These are phyloP conservation scores for Danionella dracula DNA, from an alignment of 2,797 vertebrate genomes.

Conservation along the genomic window DNA sequence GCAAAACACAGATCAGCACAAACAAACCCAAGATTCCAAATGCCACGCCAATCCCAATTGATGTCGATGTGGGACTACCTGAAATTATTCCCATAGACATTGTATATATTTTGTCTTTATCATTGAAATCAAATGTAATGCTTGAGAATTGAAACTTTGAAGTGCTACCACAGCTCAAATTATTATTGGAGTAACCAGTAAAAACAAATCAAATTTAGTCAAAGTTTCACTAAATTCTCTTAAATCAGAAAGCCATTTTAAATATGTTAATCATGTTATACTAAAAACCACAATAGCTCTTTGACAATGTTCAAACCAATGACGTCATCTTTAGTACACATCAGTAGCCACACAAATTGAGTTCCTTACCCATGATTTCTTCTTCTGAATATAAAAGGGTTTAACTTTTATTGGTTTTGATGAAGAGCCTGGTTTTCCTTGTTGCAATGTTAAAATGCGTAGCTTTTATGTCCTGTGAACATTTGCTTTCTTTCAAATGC, in stretches of 20 bases:
- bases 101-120: too few relatives aligned
- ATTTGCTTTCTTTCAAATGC: not conserved
- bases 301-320: not conserved
- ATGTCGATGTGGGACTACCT: constrained; percentile 42
- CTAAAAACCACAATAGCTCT: not conserved
- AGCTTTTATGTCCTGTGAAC: not conserved
- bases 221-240: too few relatives aligned
- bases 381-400: not conserved
- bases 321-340: not conserved
- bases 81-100: not conserved
- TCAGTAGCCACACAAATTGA: not conserved
- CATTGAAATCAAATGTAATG: too few relatives aligned
- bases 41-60: constrained; percentile 57
- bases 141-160: too few relatives aligned
- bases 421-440: not conserved
- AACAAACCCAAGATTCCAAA: constrained; percentile 60
- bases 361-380: constrained; percentile 33
- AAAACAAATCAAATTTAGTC: too few relatives aligned
- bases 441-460: not conserved
- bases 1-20: constrained; percentile 59
- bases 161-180: too few relatives aligned
- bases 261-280: not conserved
- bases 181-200: too few relatives aligned
- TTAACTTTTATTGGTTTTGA: too few relatives aligned
- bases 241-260: not conserved